Evolutionary conservation across 1,140 invertebrate genomes (phyloP).

Genomic region (Drosophila albomicans): DNA sequence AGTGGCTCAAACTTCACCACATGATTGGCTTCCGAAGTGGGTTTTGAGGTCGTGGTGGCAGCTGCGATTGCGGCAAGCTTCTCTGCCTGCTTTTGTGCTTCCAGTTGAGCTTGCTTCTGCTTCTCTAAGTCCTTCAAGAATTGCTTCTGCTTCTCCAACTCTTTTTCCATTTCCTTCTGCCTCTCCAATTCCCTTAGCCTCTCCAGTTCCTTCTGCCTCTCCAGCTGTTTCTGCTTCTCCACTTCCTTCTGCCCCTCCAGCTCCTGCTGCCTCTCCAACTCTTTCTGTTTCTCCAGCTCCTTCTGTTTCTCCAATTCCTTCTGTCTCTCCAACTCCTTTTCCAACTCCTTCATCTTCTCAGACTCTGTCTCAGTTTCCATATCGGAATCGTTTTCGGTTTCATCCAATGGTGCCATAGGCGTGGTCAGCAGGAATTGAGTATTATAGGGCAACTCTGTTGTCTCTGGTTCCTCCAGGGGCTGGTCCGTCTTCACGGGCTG

Average conservation of each 20-base stretch:
- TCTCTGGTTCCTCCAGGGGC: constrained; percentile 53
- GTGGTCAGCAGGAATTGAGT: constrained; percentile 64
- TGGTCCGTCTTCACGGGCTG: constrained; percentile 24
- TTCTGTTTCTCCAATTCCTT: too few relatives aligned
- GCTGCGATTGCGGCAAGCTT: background rate
- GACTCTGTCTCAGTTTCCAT: background rate
- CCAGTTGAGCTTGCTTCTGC: background rate
- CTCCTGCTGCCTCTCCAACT: background rate
- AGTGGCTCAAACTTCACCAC: constrained; percentile 60
- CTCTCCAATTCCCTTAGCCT: too few relatives aligned
- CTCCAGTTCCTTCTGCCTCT: background rate
- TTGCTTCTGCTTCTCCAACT: too few relatives aligned
- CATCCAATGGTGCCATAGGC: constrained; percentile 48
- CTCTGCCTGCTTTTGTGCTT: background rate
- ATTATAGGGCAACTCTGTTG: constrained; percentile 63
- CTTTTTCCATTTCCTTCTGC: too few relatives aligned
- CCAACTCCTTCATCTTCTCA: background rate
- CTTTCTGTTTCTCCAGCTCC: too few relatives aligned
- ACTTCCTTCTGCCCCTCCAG: background rate
- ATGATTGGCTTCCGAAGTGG: constrained; percentile 35
- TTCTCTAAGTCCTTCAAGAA: background rate
- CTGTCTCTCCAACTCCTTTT: background rate
- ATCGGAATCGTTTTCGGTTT: constrained; percentile 7
- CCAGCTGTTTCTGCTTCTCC: background rate
- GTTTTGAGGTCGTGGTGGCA: constrained; percentile 39